A percentile compares a stretch with the other conserved stretches of the same genome.
phyloP scores from a whole-genome alignment of 2,888 invertebrate genomes.

The Philopedon plagiatum region DNA sequence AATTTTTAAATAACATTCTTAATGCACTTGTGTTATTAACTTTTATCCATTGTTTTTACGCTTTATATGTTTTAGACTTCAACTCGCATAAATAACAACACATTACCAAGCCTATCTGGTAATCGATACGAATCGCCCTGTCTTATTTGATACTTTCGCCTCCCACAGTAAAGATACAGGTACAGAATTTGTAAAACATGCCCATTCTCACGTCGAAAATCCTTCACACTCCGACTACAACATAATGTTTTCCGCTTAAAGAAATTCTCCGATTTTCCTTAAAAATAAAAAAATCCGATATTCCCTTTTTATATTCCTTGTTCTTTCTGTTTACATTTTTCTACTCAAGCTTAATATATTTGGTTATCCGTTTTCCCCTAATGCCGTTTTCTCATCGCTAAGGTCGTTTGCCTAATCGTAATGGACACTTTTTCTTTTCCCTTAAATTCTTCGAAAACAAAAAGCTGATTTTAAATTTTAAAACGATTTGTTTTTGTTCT shows the following conservation, averaged over 20 bases:
- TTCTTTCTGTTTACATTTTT: constrained; percentile 1
- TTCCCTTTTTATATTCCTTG: not conserved
- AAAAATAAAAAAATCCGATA: not conserved
- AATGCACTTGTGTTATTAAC: too few species aligned
- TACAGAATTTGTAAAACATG: too few species aligned
- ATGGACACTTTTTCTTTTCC: constrained; percentile 1
- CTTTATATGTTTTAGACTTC: too few species aligned
- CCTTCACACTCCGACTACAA: not conserved
- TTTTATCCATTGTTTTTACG: too few species aligned
- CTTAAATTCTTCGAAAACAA: not conserved
- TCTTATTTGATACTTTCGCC: too few species aligned
- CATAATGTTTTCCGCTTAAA: not conserved
- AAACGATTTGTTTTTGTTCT: not conserved
- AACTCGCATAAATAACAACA: too few species aligned
- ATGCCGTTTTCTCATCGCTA: constrained; percentile 7
- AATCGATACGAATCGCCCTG: too few species aligned
- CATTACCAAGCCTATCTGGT: too few species aligned
- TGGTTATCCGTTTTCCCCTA: constrained; percentile 3
- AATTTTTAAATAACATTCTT: too few species aligned
- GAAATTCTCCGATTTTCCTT: not conserved
- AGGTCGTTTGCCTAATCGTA: constrained; percentile 6
- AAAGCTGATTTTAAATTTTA: not conserved
- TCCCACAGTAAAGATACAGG: too few species aligned
- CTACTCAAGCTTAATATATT: constrained; percentile 2
- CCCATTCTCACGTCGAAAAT: too few species aligned